Conservation (phyloP, 2,113 vertebrate species). For the Engystomops pustulosus region DNA sequence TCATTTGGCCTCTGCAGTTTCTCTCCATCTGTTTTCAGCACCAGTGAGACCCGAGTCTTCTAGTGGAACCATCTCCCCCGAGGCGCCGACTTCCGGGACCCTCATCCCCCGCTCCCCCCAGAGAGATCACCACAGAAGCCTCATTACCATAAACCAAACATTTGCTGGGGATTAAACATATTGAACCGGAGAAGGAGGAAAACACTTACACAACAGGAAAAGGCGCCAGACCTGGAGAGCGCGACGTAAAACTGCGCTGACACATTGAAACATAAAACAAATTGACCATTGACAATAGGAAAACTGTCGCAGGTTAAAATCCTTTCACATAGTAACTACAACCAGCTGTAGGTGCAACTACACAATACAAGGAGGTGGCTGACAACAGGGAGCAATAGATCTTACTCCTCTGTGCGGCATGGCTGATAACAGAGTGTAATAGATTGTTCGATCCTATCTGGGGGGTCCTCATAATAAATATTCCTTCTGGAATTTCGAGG, state of each 20-base stretch:
- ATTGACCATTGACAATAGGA: slow-evolving; percentile 52
- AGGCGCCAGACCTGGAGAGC: not conserved
- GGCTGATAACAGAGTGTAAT: not conserved
- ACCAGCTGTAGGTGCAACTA: not conserved
- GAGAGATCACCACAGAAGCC: not conserved
- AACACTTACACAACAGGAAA: slow-evolving; percentile 41
- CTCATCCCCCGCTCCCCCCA: not conserved
- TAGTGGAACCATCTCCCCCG: slow-evolving; percentile 43
- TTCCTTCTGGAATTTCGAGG: too few relatives aligned
- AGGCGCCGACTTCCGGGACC: slow-evolving; percentile 50
- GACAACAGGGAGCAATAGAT: not conserved
- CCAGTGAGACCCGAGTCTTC: not conserved
- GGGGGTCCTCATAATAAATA: too few relatives aligned
- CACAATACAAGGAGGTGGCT: not conserved
- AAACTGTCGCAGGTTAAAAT: slow-evolving; percentile 28
- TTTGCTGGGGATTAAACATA: slow-evolving; percentile 40
- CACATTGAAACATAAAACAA: slow-evolving; percentile 48
- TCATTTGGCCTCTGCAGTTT: slow-evolving; percentile 33
- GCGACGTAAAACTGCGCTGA: not conserved
- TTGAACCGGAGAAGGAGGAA: slow-evolving; percentile 50
- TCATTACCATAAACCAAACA: slow-evolving; percentile 53
- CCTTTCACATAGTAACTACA: not conserved
- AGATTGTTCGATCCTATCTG: not conserved
- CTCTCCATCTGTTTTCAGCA: slow-evolving; percentile 7
- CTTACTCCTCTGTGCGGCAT: too few relatives aligned